phyloP scores from a whole-genome alignment of 2,888 invertebrate genomes.

The Parascotia fuliginaria region DNA sequence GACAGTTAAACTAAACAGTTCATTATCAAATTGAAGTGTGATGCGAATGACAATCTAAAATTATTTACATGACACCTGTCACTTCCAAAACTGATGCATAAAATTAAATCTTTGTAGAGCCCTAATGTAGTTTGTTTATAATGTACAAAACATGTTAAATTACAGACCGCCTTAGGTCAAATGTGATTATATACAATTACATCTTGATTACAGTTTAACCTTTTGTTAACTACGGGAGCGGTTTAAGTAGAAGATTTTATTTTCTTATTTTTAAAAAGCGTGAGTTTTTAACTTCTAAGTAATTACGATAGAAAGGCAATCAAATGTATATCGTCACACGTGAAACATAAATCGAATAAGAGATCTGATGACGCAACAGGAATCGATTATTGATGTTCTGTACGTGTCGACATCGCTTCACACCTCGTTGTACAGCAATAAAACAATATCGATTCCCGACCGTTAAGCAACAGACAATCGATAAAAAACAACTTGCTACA shows the following conservation, averaged over 20 bases:
- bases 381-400: slow-evolving; percentile 48
- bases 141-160: slow-evolving; percentile 63
- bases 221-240: slow-evolving; percentile 64
- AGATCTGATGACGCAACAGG: slow-evolving; percentile 42
- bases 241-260: slow-evolving; percentile 44
- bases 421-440: slow-evolving; percentile 64
- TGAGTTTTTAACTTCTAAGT: slow-evolving; percentile 18
- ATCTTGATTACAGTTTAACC: slow-evolving; percentile 71
- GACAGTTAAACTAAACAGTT: slow-evolving; percentile 39
- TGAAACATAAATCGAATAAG: slow-evolving; percentile 25
- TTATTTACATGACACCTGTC: slow-evolving; percentile 37
- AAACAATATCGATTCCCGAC: slow-evolving; percentile 62
- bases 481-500: slow-evolving; percentile 51
- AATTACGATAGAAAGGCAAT: slow-evolving; percentile 21
- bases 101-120: slow-evolving; percentile 25
- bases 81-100: slow-evolving; percentile 29
- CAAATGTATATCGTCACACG: background rate
- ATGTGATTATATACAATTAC: slow-evolving; percentile 66
- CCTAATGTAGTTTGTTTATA: slow-evolving; percentile 53
- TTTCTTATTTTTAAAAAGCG: slow-evolving; percentile 45
- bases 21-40: slow-evolving; percentile 41
- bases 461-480: slow-evolving; percentile 56
- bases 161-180: slow-evolving; percentile 58
- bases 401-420: slow-evolving; percentile 69
- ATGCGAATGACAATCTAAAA: slow-evolving; percentile 36